Conservation (phyloP, 2,888 invertebrate species). For the Lochmaea crataegi region DNA sequence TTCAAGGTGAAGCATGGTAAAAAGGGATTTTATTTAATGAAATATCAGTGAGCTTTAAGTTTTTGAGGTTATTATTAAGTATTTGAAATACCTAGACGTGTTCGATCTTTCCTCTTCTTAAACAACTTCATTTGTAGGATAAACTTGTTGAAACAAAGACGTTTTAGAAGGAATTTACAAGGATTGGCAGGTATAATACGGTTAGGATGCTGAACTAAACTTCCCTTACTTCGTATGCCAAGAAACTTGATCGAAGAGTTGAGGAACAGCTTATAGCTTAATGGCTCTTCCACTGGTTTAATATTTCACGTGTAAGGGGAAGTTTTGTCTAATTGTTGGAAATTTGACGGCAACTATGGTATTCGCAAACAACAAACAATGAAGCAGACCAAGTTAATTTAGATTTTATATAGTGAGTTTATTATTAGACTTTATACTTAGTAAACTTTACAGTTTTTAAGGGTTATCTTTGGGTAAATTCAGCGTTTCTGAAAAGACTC, state of each 20-base stretch:
- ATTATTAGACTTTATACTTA: constrained; percentile 10
- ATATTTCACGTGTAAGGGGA: constrained; percentile 31
- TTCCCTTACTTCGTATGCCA: constrained; percentile 26
- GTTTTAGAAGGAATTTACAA: constrained; percentile 36
- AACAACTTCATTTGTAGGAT: constrained; percentile 27
- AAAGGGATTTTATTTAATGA: no score
- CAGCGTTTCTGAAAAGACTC: no score
- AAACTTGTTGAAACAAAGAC: constrained; percentile 38
- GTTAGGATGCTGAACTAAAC: constrained; percentile 28
- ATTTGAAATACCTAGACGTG: background rate
- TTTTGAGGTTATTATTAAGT: background rate
- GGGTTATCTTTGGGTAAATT: background rate
- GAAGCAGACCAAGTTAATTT: constrained; percentile 4
- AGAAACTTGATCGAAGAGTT: constrained; percentile 35
- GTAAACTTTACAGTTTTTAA: background rate
- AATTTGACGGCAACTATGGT: constrained; percentile 28
- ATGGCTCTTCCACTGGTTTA: constrained; percentile 27
- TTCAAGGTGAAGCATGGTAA: no score
- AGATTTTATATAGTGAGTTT: constrained; percentile 9
- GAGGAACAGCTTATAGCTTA: constrained; percentile 25
- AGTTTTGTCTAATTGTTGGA: constrained; percentile 35
- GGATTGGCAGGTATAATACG: constrained; percentile 41
- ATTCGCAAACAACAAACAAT: constrained; percentile 17
- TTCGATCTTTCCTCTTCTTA: constrained; percentile 1
- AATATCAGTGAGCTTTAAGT: no score